A percentile compares a stretch with the other conserved stretches of the same genome.
phyloP scores from a whole-genome alignment of 1,140 invertebrate genomes.

The Drosophila nebulosa region DNA sequence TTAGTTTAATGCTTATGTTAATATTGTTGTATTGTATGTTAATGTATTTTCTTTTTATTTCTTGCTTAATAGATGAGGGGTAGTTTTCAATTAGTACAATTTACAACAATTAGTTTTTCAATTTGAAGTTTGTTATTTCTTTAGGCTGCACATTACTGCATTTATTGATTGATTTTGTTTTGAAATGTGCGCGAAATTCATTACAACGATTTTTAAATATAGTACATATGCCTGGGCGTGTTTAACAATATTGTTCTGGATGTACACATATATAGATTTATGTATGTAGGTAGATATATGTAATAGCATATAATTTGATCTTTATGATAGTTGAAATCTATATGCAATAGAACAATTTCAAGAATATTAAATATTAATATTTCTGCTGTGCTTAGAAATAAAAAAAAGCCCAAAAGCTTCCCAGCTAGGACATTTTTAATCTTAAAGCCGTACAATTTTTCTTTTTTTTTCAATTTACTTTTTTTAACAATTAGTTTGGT shows the following conservation, averaged over 20 bases:
- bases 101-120: slow-evolving; percentile 69
- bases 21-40: slow-evolving; percentile 42
- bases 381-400: slow-evolving; percentile 44
- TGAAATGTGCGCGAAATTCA: slow-evolving; percentile 41
- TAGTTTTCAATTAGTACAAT: slow-evolving; percentile 59
- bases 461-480: slow-evolving; percentile 17
- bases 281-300: slow-evolving; percentile 26
- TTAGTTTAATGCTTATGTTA: slow-evolving; percentile 24
- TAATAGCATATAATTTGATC: slow-evolving; percentile 37
- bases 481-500: slow-evolving; percentile 20
- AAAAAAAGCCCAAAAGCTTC: slow-evolving; percentile 2
- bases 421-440: slow-evolving; percentile 22
- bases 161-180: slow-evolving; percentile 30
- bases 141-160: slow-evolving; percentile 12
- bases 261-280: slow-evolving; percentile 30
- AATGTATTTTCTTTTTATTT: slow-evolving; percentile 34
- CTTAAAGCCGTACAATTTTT: slow-evolving; percentile 23
- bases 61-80: slow-evolving; percentile 26
- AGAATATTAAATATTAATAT: slow-evolving; percentile 80
- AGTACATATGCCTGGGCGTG: slow-evolving; percentile 49
- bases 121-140: slow-evolving; percentile 1
- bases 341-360: slow-evolving; percentile 72
- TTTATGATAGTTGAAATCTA: slow-evolving; percentile 59
- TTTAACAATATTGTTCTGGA: slow-evolving; percentile 36
- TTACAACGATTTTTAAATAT: slow-evolving; percentile 45